Base-by-base conservation (phyloP, 2,113 vertebrate species). In the Microtus pennsylvanicus region DNA sequence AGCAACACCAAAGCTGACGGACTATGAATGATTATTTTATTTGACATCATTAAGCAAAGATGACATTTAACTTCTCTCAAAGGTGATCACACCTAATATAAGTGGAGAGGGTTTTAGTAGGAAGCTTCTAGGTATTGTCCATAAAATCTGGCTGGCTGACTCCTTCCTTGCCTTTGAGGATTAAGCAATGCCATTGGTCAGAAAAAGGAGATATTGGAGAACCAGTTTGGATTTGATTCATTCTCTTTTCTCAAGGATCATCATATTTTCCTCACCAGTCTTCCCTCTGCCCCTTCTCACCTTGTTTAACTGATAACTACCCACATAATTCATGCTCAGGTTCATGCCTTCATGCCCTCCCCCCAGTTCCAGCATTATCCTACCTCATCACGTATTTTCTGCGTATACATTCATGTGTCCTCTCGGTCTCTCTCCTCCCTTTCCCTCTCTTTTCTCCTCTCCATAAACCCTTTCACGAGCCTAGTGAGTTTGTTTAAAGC, bases 31-130 rank as follows among this genome's bases (percentile, higher is more conserved):
- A 96, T 90, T 26, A 92, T 89, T 75, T 87, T 77, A 11, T 78
- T 88, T 9, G 58, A 94, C 92, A 95, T 90, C 86, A 93, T 97
- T 97, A 98, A 97, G 52, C 47, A 94, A 87, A 97, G 33, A 1
- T 96, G 76, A 86, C 81, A 94, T 92, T 92, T 94, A 97, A 65
- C 17, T 97, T 93, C 74, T 95, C 24, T 89, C 96, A 89, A 61
- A 97, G 72, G 16, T 92, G 69, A 26, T 97, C 97, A 96, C 38
- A 47, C 72, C 89, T 61, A 7, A 97, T 97, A 96, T 96, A 97
- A 97, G 10, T 2, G 9, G 96, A 70, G 97, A 67, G 28, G 70
- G 1, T 16, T 95, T 87, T 91, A 58, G 65, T 77, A 93, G 65
- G 90, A n/a, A 33, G 42, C 11, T 93, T 85, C 83, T 3, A 12